Percentiles rank a stretch among this genome's conserved stretches.
Evolutionary conservation across 2,888 invertebrate species (phyloP).

Genomic region (Omphaloscelis lunosa): DNA sequence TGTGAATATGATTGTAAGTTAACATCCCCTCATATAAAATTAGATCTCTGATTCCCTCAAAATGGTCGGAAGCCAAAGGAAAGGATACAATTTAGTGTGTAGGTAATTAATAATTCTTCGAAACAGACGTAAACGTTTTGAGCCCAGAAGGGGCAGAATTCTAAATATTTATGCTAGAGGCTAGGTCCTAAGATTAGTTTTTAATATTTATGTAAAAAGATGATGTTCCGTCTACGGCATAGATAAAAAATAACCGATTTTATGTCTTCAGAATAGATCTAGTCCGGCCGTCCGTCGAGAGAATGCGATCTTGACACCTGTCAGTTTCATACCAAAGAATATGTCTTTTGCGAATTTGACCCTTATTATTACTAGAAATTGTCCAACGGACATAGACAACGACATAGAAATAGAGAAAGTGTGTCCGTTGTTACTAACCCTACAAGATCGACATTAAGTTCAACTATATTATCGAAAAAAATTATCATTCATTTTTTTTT

Average conservation of each 20-base stretch:
- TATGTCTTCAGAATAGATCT: no score
- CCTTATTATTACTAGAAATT: no score
- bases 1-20: constrained; percentile 55
- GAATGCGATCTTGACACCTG: no score
- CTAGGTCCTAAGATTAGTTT: constrained; percentile 49
- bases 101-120: constrained; percentile 69
- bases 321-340: no score
- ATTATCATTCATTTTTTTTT: no score
- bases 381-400: no score
- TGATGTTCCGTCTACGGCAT: constrained; percentile 1
- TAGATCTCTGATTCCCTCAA: constrained; percentile 44
- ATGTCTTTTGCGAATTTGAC: no score
- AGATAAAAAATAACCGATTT: background rate
- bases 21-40: constrained; percentile 36
- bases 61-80: constrained; percentile 59
- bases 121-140: constrained; percentile 61
- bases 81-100: constrained; percentile 46
- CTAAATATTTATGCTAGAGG: constrained; percentile 66
- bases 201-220: constrained; percentile 13
- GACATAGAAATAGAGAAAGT: background rate
- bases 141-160: constrained; percentile 61
- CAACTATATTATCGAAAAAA: no score
- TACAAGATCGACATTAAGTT: no score
- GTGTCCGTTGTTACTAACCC: no score
- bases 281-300: no score